Percentiles rank a stretch among this genome's conserved stretches.
Evolutionary conservation across 2,888 invertebrate species (phyloP).

Genomic region (Linnaemya tessellans): DNA sequence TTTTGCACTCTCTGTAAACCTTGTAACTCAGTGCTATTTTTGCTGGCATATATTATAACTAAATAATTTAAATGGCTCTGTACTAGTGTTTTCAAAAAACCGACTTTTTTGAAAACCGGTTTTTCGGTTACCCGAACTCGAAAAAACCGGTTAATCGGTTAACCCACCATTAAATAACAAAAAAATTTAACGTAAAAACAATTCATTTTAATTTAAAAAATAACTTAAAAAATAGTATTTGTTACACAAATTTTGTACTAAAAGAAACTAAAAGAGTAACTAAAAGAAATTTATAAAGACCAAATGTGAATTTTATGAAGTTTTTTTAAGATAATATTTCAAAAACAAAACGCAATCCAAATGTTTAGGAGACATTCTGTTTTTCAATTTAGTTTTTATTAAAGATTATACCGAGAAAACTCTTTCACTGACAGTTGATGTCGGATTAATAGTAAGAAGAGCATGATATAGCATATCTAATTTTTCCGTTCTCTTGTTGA

Average conservation of each 20-base stretch:
- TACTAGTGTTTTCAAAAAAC: neutral
- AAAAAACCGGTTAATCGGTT: too few species aligned
- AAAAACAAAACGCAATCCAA: neutral
- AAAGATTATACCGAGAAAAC: neutral
- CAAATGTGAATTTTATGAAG: too few species aligned
- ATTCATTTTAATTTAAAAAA: neutral
- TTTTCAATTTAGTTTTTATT: conserved; percentile 1
- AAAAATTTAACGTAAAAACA: too few species aligned
- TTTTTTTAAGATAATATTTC: neutral
- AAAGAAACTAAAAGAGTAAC: too few species aligned
- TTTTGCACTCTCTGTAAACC: too few species aligned
- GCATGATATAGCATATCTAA: neutral
- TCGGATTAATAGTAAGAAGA: neutral
- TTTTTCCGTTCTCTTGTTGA: neutral
- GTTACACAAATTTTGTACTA: conserved; percentile 5
- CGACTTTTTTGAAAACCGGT: neutral
- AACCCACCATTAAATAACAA: too few species aligned
- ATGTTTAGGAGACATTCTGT: neutral
- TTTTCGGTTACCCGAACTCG: neutral
- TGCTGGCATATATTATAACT: too few species aligned
- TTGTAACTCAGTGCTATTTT: too few species aligned
- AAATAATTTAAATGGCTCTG: too few species aligned
- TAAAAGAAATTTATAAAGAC: too few species aligned
- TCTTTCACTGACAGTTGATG: neutral
- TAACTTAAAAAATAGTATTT: neutral